phyloP scores from a whole-genome alignment of 1,140 invertebrate genomes.

The Drosophila virilis region DNA sequence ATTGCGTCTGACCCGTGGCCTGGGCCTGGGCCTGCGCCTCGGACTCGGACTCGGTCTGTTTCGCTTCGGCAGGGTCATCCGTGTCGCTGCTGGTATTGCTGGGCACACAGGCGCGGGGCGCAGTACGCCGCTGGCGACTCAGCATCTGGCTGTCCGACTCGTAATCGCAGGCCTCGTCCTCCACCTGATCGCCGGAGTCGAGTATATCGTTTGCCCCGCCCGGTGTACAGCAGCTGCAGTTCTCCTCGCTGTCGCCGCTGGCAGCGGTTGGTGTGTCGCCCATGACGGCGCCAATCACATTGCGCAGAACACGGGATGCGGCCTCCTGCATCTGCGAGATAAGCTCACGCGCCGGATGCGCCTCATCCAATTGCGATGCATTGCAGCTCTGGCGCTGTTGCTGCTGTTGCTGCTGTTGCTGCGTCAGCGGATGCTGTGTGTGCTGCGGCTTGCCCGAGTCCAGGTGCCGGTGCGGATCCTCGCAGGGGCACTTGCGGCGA shows the following conservation, averaged over 20 bases:
- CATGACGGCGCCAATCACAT: constrained; percentile 42
- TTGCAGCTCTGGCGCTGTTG: constrained; percentile 12
- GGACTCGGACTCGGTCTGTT: neutral
- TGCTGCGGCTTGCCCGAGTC: constrained; percentile 16
- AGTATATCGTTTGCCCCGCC: neutral
- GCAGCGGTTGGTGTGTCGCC: constrained; percentile 11
- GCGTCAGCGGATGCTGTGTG: constrained; percentile 2
- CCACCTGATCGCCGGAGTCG: constrained; percentile 2
- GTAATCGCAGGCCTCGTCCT: constrained; percentile 24
- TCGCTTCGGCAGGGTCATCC: neutral
- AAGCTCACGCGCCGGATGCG: constrained; percentile 42
- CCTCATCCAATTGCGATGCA: constrained; percentile 22
- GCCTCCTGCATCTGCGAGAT: constrained; percentile 48
- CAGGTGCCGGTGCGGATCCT: constrained; percentile 29
- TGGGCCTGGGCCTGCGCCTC: neutral
- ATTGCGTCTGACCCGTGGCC: too few species aligned
- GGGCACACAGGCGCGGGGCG: constrained; percentile 49
- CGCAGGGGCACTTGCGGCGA: constrained; percentile 63
- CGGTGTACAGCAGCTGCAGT: neutral
- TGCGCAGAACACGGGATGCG: constrained; percentile 50
- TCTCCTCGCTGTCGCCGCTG: neutral
- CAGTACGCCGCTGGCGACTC: constrained; percentile 33
- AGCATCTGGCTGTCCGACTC: constrained; percentile 13
- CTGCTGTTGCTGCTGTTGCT: neutral
- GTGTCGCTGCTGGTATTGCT: neutral